Evolutionary conservation across 2,797 vertebrate species (phyloP).

Genomic region (Varecia variegata): DNA sequence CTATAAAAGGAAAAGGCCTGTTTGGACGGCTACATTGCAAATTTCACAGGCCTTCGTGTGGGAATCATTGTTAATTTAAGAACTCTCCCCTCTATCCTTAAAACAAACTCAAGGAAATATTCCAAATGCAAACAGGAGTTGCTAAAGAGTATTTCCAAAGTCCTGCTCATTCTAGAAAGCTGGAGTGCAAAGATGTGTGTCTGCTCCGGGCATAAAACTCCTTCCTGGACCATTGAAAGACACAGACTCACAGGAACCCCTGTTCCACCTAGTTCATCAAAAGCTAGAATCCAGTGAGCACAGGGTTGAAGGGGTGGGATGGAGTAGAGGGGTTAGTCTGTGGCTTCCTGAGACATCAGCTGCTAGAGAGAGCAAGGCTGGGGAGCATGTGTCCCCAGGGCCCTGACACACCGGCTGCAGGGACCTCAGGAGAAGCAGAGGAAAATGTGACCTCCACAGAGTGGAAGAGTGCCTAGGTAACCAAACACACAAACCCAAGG

Average conservation of each 20-base stretch:
- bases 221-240: background rate
- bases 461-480: conserved; percentile 33
- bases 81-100: background rate
- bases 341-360: conserved; percentile 16
- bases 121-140: background rate
- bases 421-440: conserved; percentile 18
- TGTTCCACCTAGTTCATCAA: background rate
- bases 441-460: conserved; percentile 45
- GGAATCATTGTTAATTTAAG: background rate
- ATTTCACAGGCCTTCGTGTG: background rate
- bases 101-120: background rate
- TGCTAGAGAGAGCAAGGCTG: conserved; percentile 36
- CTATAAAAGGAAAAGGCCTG: background rate
- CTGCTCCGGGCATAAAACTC: background rate
- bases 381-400: background rate
- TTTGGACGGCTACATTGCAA: background rate
- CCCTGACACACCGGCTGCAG: background rate
- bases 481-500: background rate
- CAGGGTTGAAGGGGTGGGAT: background rate
- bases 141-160: background rate
- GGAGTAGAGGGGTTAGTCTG: background rate
- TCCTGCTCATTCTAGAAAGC: background rate
- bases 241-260: background rate
- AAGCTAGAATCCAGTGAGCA: background rate
- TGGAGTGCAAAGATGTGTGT: background rate